A percentile compares a stretch with the other conserved stretches of the same genome.
Conservation (phyloP, 2,888 invertebrate species). For the Melitaea athalia region DNA sequence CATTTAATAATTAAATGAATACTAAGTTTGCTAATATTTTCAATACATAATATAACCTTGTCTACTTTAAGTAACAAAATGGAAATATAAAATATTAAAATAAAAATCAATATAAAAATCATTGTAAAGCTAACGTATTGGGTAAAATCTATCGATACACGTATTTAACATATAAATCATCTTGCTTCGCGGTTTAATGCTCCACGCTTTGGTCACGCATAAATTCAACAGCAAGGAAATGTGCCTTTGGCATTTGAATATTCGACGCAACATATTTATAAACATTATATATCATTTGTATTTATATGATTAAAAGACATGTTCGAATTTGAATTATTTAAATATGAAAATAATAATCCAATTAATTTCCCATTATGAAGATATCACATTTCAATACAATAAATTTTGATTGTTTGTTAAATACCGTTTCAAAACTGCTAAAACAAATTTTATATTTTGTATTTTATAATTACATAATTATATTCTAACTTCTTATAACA, state of each 20-base stretch:
- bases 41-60: not conserved
- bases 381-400: not conserved
- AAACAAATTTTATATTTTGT: too few relatives aligned
- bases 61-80: not conserved
- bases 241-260: slow-evolving; percentile 7
- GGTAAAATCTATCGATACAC: not conserved
- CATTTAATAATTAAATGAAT: too few relatives aligned
- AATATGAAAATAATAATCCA: not conserved
- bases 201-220: slow-evolving; percentile 14
- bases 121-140: not conserved
- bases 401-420: not conserved
- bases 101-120: not conserved
- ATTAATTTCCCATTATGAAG: not conserved
- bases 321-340: not conserved
- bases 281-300: not conserved
- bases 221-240: slow-evolving; percentile 14
- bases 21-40: not conserved
- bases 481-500: not conserved
- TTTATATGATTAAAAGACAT: not conserved
- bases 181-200: not conserved
- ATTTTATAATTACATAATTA: not conserved
- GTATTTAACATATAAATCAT: slow-evolving; percentile 1
- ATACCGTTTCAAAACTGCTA: not conserved
- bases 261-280: slow-evolving; percentile 6
- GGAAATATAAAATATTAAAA: not conserved